Evolutionary conservation across 2,888 invertebrate genomes (phyloP).

Genomic region (Trachelus iudaicus): DNA sequence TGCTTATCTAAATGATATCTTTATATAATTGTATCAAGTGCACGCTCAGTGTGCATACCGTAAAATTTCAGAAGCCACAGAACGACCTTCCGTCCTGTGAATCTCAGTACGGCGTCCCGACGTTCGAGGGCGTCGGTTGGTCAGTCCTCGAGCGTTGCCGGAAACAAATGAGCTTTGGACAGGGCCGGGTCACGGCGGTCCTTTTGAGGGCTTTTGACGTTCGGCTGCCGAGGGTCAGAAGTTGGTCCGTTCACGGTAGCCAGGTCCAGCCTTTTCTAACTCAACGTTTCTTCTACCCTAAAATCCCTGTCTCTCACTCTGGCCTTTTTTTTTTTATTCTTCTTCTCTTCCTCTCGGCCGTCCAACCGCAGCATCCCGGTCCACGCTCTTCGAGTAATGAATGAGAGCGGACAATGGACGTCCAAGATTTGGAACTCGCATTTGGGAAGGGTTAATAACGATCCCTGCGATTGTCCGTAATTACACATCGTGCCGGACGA

Average conservation of each 20-base stretch:
- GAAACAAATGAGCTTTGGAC: constrained; percentile 61
- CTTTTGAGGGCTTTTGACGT: constrained; percentile 56
- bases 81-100: neutral
- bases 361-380: constrained; percentile 12
- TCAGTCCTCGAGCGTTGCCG: constrained; percentile 16
- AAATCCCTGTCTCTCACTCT: neutral
- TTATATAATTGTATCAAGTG: neutral
- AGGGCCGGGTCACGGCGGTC: constrained; percentile 51
- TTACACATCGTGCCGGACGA: constrained; percentile 27
- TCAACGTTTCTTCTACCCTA: constrained; percentile 30
- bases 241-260: constrained; percentile 55
- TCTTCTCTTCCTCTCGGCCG: constrained; percentile 18
- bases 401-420: constrained; percentile 53
- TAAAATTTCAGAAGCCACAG: neutral
- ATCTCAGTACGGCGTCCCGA: neutral
- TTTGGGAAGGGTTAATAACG: constrained; percentile 52
- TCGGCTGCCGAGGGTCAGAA: constrained; percentile 52
- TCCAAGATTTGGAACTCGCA: constrained; percentile 25
- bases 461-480: constrained; percentile 48
- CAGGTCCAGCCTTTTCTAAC: constrained; percentile 33
- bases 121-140: neutral
- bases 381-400: constrained; percentile 42
- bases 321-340: constrained; percentile 11
- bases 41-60: neutral
- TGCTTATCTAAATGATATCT: neutral